Base-by-base conservation (phyloP, 2,797 vertebrate species). In the Sebastolobus alascanus region DNA sequence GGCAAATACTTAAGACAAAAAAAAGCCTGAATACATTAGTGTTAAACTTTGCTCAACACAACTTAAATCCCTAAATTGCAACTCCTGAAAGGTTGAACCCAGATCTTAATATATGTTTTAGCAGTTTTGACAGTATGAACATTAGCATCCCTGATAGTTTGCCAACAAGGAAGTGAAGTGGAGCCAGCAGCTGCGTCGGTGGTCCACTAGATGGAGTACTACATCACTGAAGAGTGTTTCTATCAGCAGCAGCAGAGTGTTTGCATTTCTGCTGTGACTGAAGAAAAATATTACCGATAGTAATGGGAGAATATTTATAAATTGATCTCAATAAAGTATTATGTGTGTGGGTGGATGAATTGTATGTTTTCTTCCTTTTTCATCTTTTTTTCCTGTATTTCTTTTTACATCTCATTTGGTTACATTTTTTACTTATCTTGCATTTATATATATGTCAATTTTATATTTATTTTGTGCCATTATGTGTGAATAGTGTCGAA, bases 131-230 rank as follows among this genome's bases (percentile, higher is more conserved):
- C 13, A 35, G 2, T 9, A 5, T 56, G 10, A 67, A 50, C 13
- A 1, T n/a, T 18, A 75, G 5, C 38, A 20, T 12, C 11, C 27
- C 0, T 0, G 1, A 31, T 27, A 22, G 55, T 61, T 54, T 78
- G 22, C 46, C 2, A 9, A 4, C 1, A 22, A 16, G 20, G n/a
- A 73, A 27, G 68, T 46, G 20, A 50, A 8, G 2, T 14, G 1
- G 27, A 54, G 2, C 0, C 33, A 11, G 84, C 74, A 82, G 6
- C n/a, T 73, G 29, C 35, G 7, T 29, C 31, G 20, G 4, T 16
- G 1, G 12, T 72, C 92, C 93, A 93, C 89, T 83, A 92, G 93
- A 83, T 89, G 90, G 90, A 72, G 59, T 2, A 8, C 11, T 73
- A n/a, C 60, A 78, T 68, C 76, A 60, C 35, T 58, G 3, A 67